These are phyloP conservation scores for Drosophila pseudoananassae DNA, from an alignment of 1,140 invertebrate species.

Conservation along the genomic window DNA sequence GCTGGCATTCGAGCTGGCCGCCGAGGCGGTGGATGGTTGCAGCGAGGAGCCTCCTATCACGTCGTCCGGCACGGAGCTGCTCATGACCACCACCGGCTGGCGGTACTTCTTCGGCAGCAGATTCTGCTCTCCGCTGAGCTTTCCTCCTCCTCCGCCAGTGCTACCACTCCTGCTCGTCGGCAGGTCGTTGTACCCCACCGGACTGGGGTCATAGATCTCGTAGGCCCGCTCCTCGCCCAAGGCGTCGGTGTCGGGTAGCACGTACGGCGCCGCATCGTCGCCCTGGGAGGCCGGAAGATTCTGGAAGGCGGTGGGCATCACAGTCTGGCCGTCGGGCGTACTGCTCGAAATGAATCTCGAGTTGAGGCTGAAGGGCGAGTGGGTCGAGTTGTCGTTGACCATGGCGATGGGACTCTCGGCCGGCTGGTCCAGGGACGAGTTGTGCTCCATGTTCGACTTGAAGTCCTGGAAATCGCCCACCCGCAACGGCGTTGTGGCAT, in stretches of 20 bases:
- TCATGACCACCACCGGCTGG: slow-evolving; percentile 60
- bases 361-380: slow-evolving; percentile 78
- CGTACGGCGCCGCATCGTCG: slow-evolving; percentile 61
- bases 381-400: slow-evolving; percentile 65
- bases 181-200: slow-evolving; percentile 55
- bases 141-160: slow-evolving; percentile 44
- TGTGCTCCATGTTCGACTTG: slow-evolving; percentile 68
- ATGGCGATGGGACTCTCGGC: slow-evolving; percentile 73
- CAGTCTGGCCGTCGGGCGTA: slow-evolving; percentile 66
- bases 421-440: slow-evolving; percentile 66
- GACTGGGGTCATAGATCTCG: slow-evolving; percentile 77
- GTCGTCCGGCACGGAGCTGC: slow-evolving; percentile 76
- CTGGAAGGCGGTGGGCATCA: slow-evolving; percentile 47
- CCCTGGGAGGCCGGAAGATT: slow-evolving; percentile 33
- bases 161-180: slow-evolving; percentile 47
- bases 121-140: slow-evolving; percentile 70
- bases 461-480: slow-evolving; percentile 69
- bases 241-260: slow-evolving; percentile 50
- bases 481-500: slow-evolving; percentile 77
- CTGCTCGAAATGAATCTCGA: slow-evolving; percentile 75
- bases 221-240: slow-evolving; percentile 57
- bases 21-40: slow-evolving; percentile 75
- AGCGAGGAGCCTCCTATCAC: slow-evolving; percentile 56
- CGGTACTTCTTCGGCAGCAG: slow-evolving; percentile 45
- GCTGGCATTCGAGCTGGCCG: slow-evolving; percentile 75